Base-by-base conservation (phyloP, 2,113 vertebrate species). In the Lasiurus cinereus region DNA sequence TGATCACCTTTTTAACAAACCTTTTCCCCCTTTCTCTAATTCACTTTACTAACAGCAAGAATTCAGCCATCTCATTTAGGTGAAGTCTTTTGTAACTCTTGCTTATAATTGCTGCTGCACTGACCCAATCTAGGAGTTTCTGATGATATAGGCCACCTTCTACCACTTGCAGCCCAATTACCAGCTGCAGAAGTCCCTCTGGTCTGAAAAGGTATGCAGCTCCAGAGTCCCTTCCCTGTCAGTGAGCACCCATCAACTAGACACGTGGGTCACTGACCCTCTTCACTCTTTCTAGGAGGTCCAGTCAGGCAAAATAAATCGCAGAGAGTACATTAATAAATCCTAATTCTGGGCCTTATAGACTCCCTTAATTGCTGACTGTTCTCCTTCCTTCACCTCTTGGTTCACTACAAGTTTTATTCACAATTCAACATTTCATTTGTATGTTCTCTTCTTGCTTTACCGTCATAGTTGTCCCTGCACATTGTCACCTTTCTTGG, bases 81-180 rank as follows among this genome's bases (percentile, higher is more conserved):
- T 36, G 70, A 96, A 95, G 15, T 92, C 84, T 90, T 96, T 64
- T 88, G 13, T 85, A 85, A 85, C 36, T 77, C 18, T 82, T 94
- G 77, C 66, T 29, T 88, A 24, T 85, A 88, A 90, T 90, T 94
- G 82, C 24, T 85, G 50, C 31, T 83, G 16, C 7, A 56, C 59
- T 59, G 77, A 94, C 67, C 84, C 92, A 64, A 70, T 69, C 67
- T 64, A 93, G 77, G 54, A 82, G 22, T 80, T 90, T 94, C 59
- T 85, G 62, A 92, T 90, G 33, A 62, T 85, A 43, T 31, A 73
- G 69, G 33, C 22, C 24, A 77, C 69, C 48, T 88, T 80, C 46
- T 4, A 82, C 56, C 62, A 92, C 62, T 85, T 92, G 77, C 66
- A 83, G 31, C 72, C 94, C 94, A 96, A 88, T 96, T 97, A 96